Percentiles rank a stretch among this genome's conserved stretches.
phyloP scores from a whole-genome alignment of 2,888 invertebrate genomes.

The Drosophila leonis region DNA sequence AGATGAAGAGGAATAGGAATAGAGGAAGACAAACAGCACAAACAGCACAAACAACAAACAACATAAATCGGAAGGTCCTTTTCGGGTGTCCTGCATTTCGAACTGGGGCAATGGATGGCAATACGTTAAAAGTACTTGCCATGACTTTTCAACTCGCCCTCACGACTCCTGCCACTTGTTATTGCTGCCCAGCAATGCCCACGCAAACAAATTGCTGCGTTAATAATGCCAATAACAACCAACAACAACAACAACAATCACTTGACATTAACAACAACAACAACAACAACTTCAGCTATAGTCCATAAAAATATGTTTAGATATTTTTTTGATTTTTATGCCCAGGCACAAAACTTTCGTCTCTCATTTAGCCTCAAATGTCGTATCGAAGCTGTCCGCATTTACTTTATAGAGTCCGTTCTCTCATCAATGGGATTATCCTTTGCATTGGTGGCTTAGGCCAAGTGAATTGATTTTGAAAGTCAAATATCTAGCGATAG shows the following conservation, averaged over 20 bases:
- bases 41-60: slow-evolving; percentile 49
- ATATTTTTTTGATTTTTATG: slow-evolving; percentile 43
- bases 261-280: slow-evolving; percentile 14
- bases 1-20: not conserved
- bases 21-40: slow-evolving; percentile 15
- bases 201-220: slow-evolving; percentile 68
- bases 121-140: slow-evolving; percentile 51
- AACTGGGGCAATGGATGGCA: slow-evolving; percentile 48
- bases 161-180: slow-evolving; percentile 9
- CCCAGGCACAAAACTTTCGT: slow-evolving; percentile 26
- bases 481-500: not conserved
- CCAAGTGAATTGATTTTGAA: slow-evolving; percentile 1
- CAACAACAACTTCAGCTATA: slow-evolving; percentile 12
- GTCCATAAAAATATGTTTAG: slow-evolving; percentile 44
- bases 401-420: not conserved
- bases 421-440: not conserved
- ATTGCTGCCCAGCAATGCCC: slow-evolving; percentile 39
- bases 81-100: slow-evolving; percentile 30
- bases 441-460: not conserved
- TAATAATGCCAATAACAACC: slow-evolving; percentile 72
- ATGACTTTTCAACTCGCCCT: slow-evolving; percentile 25
- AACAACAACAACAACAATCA: slow-evolving; percentile 19
- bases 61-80: slow-evolving; percentile 47
- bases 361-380: not conserved
- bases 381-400: slow-evolving; percentile 2